Evolutionary conservation across 35 echinoderm and acorn worm species (phyloP).

Genomic region (Anneissia japonica): DNA sequence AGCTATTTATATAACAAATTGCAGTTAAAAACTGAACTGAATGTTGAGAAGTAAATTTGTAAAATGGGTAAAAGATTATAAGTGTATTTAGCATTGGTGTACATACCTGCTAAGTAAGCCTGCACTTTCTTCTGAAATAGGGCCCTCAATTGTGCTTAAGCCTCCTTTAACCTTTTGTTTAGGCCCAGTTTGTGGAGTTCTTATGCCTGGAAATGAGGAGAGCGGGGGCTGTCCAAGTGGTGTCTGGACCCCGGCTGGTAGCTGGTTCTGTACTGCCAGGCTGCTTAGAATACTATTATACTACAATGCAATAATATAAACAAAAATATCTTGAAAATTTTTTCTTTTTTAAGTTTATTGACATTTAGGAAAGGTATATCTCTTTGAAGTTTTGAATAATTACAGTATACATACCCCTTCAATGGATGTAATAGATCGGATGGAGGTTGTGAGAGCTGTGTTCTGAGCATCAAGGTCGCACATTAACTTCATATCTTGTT

Average conservation of each 20-base stretch:
- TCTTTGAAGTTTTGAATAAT: not conserved
- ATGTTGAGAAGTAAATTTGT: not conserved
- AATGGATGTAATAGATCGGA: conserved; percentile 72
- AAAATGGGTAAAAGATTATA: no score
- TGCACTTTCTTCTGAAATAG: conserved; percentile 50
- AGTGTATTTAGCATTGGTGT: no score
- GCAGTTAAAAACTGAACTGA: not conserved
- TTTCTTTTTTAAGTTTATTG: not conserved
- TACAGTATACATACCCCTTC: conserved; percentile 64
- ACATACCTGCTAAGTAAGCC: conserved; percentile 78
- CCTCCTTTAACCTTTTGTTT: conserved; percentile 60
- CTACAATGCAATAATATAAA: not conserved
- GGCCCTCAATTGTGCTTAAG: conserved; percentile 70
- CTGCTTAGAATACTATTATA: conserved; percentile 80
- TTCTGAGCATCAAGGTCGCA: conserved; percentile 85
- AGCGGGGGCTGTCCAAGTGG: conserved; percentile 35
- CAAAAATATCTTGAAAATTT: not conserved
- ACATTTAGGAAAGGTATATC: not conserved
- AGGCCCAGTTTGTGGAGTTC: conserved; percentile 23
- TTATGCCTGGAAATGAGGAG: conserved; percentile 12
- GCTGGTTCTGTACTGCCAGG: conserved; percentile 50
- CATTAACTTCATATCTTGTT: conserved; percentile 62
- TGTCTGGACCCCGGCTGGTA: not conserved
- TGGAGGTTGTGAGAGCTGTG: conserved; percentile 73
- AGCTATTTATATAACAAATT: no score